Conservation (phyloP, 2,888 invertebrate species). For the Nasonovia ribisnigri region DNA sequence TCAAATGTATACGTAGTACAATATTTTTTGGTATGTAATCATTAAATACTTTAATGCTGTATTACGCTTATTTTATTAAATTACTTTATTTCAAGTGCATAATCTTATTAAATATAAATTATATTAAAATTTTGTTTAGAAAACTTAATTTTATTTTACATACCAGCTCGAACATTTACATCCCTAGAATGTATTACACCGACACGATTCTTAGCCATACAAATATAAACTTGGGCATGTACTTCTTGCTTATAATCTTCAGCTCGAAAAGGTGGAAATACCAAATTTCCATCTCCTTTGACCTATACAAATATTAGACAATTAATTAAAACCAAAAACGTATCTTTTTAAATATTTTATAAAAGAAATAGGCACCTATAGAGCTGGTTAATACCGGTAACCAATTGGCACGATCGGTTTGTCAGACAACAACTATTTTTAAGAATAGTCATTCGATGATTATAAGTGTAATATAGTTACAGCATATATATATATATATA, state of each 20-base stretch:
- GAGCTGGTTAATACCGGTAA: neutral
- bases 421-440: neutral
- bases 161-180: conserved; percentile 95
- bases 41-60: neutral
- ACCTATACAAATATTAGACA: conserved; percentile 73
- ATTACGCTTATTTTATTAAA: neutral
- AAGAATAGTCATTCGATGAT: neutral
- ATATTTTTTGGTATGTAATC: neutral
- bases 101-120: neutral
- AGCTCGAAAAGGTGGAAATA: conserved; percentile 94
- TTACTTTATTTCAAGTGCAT: neutral
- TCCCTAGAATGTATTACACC: conserved; percentile 92
- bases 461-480: neutral
- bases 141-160: conserved; percentile 69
- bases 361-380: neutral
- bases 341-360: neutral
- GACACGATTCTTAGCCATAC: conserved; percentile 88
- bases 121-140: neutral
- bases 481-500: too few species aligned
- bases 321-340: neutral
- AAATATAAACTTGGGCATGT: conserved; percentile 94
- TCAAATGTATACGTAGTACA: too few species aligned
- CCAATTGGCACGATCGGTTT: neutral
- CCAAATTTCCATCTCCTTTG: conserved; percentile 90
- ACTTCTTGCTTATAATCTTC: conserved; percentile 94